Base-by-base conservation (phyloP, 2,113 vertebrate species). In the Gymnogyps californianus region DNA sequence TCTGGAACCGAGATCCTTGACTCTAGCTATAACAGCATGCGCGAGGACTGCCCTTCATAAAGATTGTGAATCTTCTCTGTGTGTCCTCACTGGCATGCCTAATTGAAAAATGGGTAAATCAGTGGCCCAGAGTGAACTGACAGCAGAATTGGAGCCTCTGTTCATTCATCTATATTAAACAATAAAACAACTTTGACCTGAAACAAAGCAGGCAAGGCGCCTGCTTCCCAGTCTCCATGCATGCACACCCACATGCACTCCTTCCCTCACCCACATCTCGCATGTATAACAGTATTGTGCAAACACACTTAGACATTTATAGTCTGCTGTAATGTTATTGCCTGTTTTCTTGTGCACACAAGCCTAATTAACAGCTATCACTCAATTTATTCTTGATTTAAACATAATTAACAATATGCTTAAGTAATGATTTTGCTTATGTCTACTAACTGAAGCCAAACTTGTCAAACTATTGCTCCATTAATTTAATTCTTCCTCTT, bases 401-500 rank as follows among this genome's bases (percentile, higher is more conserved):
- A 97, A 93, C 83, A 55, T 96, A 97, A 97, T 98, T 96, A 97
- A 95, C 81, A 91, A 46, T 89, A 92, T 95, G 88, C 69, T 97
- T 88, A 80, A 77, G 81, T 85, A 94, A 94, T 90, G 54, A 86
- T 93, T 94, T 97, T 97, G 67, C 64, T 91, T 85, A 93, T 95
- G 92, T 74, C 77, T 93, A 74, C 59, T 89, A 96, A 93, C 83
- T 64, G 49, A 96, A 90, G 76, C 84, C 93, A 93, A 92, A 90
- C 61, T 95, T 96, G 86, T 96, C 92, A 93, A 93, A 96, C 90
- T 95, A 6, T 75, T 90, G 96, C 96, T 97, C 88, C 89, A 95
- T 95, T 97, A 97, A 97, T 98, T 98, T 94, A 88, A 51, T 93
- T 90, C 92, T 92, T 95, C 77, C 83, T 96, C 94, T 90, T 83